Base-by-base conservation (phyloP, 2,888 invertebrate genomes). In the Polyploca ridens region DNA sequence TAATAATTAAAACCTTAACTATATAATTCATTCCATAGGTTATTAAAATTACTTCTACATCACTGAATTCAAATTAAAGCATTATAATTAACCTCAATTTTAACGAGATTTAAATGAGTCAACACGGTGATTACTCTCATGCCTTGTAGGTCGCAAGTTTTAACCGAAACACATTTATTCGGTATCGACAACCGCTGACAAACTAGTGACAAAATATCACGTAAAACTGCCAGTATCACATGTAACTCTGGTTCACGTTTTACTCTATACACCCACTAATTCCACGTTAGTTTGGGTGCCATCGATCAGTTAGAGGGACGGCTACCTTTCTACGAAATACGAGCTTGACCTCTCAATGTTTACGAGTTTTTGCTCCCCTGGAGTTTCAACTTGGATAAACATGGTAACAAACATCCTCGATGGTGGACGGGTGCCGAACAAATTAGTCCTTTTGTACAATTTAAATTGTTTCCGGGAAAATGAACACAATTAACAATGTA, bases 301-400 rank as follows among this genome's bases (percentile, higher is more conserved):
- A 91, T 91, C 85, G 83, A 90, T 91, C 90, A 91, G 83, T 69
- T 76, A 86, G 90, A 91, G 70, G 82, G 79, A 91, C 87, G 90
- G 79, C 84, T 79, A 84, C 90, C 89, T 85, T 88, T 85, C 81
- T 73, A 76, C 89, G 81, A 92, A 86, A 89, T 91, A 91, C 87
- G 87, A 82, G 73, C 77, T 73, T 79, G 54, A 54, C 54, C 80
- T 73, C 76, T 68, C 66, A 65, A 73, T 85, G 84, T 90, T 90
- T 89, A 90, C 87, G 84, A 78, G 78, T 77, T 83, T 79, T 83
- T 81, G 76, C 79, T 72, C 64, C 68, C 66, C 57, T 62, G 63
- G 67, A 79, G 71, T 83, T 84, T 71, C 70, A 71, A 73, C 71
- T 69, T 60, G 69, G 73, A 75, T 81, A 74, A 72, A 76, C 74